Base-by-base conservation (phyloP, 2,888 invertebrate genomes). In the Pedicia rivosa region DNA sequence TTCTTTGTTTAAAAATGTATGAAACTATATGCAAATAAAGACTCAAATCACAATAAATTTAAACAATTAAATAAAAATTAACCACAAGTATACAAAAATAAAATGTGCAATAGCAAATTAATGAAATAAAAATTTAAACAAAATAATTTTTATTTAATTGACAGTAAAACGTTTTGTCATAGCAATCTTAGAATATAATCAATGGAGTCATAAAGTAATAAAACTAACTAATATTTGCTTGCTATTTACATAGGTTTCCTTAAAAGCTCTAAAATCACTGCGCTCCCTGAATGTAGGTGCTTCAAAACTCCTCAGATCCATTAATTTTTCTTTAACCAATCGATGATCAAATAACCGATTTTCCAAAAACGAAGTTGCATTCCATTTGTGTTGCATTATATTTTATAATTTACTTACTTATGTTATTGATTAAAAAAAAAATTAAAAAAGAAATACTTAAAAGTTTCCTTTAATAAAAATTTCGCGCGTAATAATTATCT, bases 201-300 rank as follows among this genome's bases (percentile, higher is more conserved):
- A 32, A 33, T 32, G 32, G n/a, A n/a, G 9, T 28, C n/a, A 20
- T 16, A 25, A 14, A 30, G 25, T n/a, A 5, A 26, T 44, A 38
- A 32, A 27, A 15, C 12, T 17, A 12, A 35, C 9, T 15, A 15
- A 35, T 28, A 35, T 31, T 28, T 38, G 14, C 28, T 9, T 17
- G 30, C 39, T 39, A 38, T 29, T 26, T 57, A 60, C 60, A 54
- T 61, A 57, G 48, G 59, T 58, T 46, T 61, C 60, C 50, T 55
- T 52, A 44, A 62, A 55, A 47, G 61, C 60, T 40, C 61, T 52
- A 50, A 55, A 54, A 46, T 62, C 61, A 48, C 55, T 53, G 25
- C 55, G 53, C 34, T 55, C 56, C 12, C 38, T 36, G 46, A 55
- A 54, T 38, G 54, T 51, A 39, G 50, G 50, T 40, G 53, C 53